Evolutionary conservation across 2,797 vertebrate genomes (phyloP).

Genomic region (Pseudochirops corinnae): DNA sequence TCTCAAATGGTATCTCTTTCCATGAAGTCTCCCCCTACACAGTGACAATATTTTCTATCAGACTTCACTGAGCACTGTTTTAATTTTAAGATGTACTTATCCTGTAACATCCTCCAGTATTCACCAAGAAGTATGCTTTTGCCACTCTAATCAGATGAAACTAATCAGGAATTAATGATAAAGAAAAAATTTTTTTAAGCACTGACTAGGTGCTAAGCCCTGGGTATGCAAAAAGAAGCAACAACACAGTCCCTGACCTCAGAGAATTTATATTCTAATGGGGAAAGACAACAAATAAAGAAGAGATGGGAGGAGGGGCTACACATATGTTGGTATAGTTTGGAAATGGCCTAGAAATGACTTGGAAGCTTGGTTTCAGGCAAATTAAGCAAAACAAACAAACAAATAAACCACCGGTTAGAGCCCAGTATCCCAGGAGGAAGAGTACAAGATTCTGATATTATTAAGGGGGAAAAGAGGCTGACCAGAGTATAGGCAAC

Average conservation of each 20-base stretch:
- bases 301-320: neutral
- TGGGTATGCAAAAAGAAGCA: neutral
- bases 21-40: neutral
- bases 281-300: neutral
- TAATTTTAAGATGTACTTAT: neutral
- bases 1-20: neutral
- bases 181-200: neutral
- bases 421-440: neutral
- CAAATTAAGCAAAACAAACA: neutral
- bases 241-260: neutral
- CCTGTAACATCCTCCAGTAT: neutral
- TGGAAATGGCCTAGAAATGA: no score
- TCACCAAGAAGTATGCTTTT: neutral
- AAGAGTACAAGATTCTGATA: neutral
- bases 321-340: neutral
- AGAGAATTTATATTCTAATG: neutral
- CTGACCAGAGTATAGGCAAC: neutral
- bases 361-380: neutral
- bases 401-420: neutral
- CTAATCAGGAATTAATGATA: neutral
- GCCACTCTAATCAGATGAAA: neutral
- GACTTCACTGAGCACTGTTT: neutral
- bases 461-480: neutral
- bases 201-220: no score
- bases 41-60: neutral